Evolutionary conservation across 2,888 invertebrate species (phyloP).

Genomic region (Ochropleura leucogaster): DNA sequence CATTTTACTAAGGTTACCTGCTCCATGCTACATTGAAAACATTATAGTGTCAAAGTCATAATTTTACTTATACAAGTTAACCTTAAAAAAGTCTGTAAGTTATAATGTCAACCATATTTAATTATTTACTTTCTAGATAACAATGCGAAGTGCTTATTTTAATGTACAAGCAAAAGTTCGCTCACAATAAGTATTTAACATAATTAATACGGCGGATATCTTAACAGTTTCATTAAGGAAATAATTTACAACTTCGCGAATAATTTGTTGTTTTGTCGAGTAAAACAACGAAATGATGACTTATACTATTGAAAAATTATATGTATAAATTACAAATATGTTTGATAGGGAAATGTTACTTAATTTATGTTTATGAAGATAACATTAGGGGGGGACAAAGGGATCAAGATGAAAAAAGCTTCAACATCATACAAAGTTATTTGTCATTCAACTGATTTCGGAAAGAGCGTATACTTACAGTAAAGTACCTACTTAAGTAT

Average conservation of each 20-base stretch:
- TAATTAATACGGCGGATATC: neutral
- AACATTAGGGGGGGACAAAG: neutral
- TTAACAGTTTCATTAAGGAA: neutral
- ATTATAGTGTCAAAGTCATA: constrained; percentile 12
- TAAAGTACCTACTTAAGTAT: constrained; percentile 30
- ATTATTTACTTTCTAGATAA: constrained; percentile 21
- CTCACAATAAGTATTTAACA: constrained; percentile 13
- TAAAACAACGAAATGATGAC: neutral
- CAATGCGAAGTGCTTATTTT: constrained; percentile 45
- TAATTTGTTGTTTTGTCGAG: neutral
- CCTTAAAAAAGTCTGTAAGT: constrained; percentile 21
- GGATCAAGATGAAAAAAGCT: constrained; percentile 3
- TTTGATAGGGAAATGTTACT: constrained; percentile 4
- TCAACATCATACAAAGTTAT: constrained; percentile 1
- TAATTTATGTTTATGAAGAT: neutral
- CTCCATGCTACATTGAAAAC: no score
- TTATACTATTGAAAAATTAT: neutral
- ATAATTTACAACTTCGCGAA: neutral
- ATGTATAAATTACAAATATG: neutral
- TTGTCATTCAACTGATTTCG: constrained; percentile 19
- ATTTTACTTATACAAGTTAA: constrained; percentile 15
- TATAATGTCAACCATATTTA: constrained; percentile 23
- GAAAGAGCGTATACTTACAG: constrained; percentile 29
- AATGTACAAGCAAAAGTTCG: constrained; percentile 44
- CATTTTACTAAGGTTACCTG: no score